These are phyloP conservation scores for Xyrichtys novacula DNA, from an alignment of 2,797 vertebrate genomes.

Conservation along the genomic window DNA sequence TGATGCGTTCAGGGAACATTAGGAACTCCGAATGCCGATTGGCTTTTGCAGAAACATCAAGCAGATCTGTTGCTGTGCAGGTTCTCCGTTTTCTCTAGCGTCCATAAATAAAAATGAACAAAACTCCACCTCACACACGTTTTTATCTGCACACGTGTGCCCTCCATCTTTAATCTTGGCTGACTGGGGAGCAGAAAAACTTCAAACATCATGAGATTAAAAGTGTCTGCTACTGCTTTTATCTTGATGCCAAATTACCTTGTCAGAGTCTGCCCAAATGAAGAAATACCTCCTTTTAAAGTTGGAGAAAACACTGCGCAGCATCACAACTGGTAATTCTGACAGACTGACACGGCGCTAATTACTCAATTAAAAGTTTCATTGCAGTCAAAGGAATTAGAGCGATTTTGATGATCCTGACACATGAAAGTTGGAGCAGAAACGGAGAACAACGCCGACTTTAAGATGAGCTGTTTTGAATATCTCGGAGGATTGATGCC, in stretches of 20 bases:
- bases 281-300: slow-evolving; percentile 37
- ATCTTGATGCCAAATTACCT: slow-evolving; percentile 59
- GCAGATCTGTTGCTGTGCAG: too few relatives aligned
- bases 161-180: slow-evolving; percentile 60
- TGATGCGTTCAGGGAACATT: too few relatives aligned
- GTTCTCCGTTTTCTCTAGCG: too few relatives aligned
- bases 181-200: slow-evolving; percentile 57
- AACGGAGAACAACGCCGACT: slow-evolving; percentile 51
- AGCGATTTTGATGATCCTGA: slow-evolving; percentile 50
- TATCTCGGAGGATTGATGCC: slow-evolving; percentile 47
- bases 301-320: background rate
- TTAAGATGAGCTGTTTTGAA: slow-evolving; percentile 54
- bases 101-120: too few relatives aligned
- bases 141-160: slow-evolving; percentile 9
- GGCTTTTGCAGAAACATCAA: slow-evolving; percentile 1
- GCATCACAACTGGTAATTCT: slow-evolving; percentile 32
- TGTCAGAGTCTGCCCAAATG: slow-evolving; percentile 38
- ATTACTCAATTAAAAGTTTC: slow-evolving; percentile 69
- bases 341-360: slow-evolving; percentile 50
- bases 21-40: too few relatives aligned
- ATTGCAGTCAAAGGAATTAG: slow-evolving; percentile 51
- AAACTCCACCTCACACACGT: slow-evolving; percentile 43
- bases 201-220: slow-evolving; percentile 70
- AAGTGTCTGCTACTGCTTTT: slow-evolving; percentile 53
- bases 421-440: slow-evolving; percentile 61